These are phyloP conservation scores for Amphiprion percula DNA, from an alignment of 2,113 vertebrate species.

Conservation along the genomic window DNA sequence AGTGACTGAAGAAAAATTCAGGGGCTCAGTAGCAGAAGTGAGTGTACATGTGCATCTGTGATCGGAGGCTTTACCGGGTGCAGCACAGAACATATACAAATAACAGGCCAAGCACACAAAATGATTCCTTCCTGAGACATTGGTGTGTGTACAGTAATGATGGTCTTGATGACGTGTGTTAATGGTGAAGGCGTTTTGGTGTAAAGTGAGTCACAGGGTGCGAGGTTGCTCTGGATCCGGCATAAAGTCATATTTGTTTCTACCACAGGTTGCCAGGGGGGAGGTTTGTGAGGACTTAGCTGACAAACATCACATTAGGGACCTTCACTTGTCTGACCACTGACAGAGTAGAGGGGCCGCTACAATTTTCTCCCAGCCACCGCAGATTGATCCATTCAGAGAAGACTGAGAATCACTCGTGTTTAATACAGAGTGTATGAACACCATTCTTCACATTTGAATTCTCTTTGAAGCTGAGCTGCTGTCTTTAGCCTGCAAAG, in stretches of 20 bases:
- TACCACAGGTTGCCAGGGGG: slow-evolving; percentile 61
- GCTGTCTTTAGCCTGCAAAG: slow-evolving; percentile 19
- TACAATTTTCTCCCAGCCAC: slow-evolving; percentile 55
- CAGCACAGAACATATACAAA: slow-evolving; percentile 76
- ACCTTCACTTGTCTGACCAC: slow-evolving; percentile 62
- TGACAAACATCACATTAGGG: slow-evolving; percentile 65
- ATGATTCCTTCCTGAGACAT: slow-evolving; percentile 86
- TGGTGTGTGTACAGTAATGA: slow-evolving; percentile 79
- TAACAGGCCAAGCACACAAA: slow-evolving; percentile 80
- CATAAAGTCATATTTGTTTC: slow-evolving; percentile 61
- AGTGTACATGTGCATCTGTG: slow-evolving; percentile 66
- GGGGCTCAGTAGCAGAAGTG: slow-evolving; percentile 81
- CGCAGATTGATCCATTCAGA: slow-evolving; percentile 55
- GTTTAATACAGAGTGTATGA: slow-evolving; percentile 73
- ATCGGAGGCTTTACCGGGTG: slow-evolving; percentile 56
- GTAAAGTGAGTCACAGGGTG: slow-evolving; percentile 77
- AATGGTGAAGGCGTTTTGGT: slow-evolving; percentile 80
- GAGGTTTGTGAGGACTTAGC: slow-evolving; percentile 43
- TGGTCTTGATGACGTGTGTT: slow-evolving; percentile 66
- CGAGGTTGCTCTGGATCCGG: slow-evolving; percentile 67
- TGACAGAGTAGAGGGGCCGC: slow-evolving; percentile 46
- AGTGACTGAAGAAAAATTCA: slow-evolving; percentile 62
- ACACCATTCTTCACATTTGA: slow-evolving; percentile 75
- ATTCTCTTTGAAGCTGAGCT: slow-evolving; percentile 57
- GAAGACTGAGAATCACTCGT: slow-evolving; percentile 51